Base-by-base conservation (phyloP, 1,140 invertebrate species). In the Pachyrhynchus sulphureomaculatus region DNA sequence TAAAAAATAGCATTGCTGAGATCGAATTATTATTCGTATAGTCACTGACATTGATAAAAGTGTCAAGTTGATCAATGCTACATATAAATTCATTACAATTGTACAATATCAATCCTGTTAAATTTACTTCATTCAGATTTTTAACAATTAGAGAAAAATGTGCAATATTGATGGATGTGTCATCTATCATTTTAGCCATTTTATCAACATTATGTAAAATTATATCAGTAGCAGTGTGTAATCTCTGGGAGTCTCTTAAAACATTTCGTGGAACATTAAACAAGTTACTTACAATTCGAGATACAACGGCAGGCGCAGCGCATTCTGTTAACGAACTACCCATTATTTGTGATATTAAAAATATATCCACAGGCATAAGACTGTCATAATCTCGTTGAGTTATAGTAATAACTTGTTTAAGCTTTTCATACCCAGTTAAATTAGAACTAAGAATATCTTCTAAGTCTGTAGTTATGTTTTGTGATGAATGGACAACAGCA, bases 201-300 rank as follows among this genome's bases (percentile, higher is more conserved):
- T 64, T 15, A 49, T 72, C 70, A 1, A 72, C 10, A n/a, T 24
- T 29, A 47, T 68, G 34, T 2, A 72, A 37, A 34, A 72, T 65
- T 6, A 51, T 62, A 24, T 72, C 68, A 5, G 70, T 72, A 1
- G 70, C 64, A 2, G 48, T 56, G 36, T 57, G 57, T 9, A 56
- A 24, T 8, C 32, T 8, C 49, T 71, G 69, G 9, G 68, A 59
- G 24, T 62, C 17, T 18, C 29, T 37, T 17, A 71, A 53, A 44
- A 67, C 42, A 1, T 42, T 26, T 26, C 44, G 47, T 4, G 60
- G 52, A 12, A 64, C 62, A 29, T 33, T 18, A 41, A 54, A 57
- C 24, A 67, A 33, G 24, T 29, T 37, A 49, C 65, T 67, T 12
- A 67, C 36, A 15, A 67, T 61, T 18, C 26, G 23, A 4, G 65